Conservation (phyloP, 2,888 invertebrate genomes). For the Megastigmus dorsalis region DNA sequence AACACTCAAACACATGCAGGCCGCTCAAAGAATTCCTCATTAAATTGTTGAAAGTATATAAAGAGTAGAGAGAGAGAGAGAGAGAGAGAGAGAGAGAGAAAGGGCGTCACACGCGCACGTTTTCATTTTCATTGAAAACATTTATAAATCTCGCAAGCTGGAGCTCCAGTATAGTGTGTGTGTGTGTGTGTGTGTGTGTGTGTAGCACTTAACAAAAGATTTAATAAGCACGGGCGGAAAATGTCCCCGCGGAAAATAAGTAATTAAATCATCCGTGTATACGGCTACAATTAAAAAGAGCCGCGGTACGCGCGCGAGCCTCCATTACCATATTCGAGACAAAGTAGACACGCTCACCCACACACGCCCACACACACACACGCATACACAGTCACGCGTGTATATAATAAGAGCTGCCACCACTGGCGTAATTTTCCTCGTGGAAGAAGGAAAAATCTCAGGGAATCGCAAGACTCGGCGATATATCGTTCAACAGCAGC, state of each 20-base stretch:
- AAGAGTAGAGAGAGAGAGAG: not conserved
- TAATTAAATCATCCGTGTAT: conserved; percentile 42
- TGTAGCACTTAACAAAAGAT: conserved; percentile 19
- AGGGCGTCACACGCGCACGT: not conserved
- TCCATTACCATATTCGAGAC: conserved; percentile 36
- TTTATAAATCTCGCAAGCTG: conserved; percentile 29
- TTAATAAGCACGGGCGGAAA: conserved; percentile 24
- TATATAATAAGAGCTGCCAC: too few species aligned
- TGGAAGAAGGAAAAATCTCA: not conserved
- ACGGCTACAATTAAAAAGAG: conserved; percentile 18
- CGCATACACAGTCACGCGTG: too few species aligned
- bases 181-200: too few species aligned
- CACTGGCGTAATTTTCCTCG: conserved; percentile 21
- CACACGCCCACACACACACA: not conserved
- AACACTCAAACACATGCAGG: not conserved
- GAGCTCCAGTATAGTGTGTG: too few species aligned
- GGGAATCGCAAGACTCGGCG: not conserved
- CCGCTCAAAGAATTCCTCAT: not conserved
- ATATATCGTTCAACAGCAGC: conserved; percentile 35
- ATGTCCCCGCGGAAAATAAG: conserved; percentile 31
- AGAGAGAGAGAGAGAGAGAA: not conserved
- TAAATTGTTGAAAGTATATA: not conserved
- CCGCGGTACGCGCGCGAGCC: not conserved
- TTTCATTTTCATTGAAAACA: conserved; percentile 27
- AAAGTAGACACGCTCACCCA: conserved; percentile 1